These are phyloP conservation scores for Lamprologus lemairii DNA, from an alignment of 2,113 vertebrate genomes.

Conservation along the genomic window DNA sequence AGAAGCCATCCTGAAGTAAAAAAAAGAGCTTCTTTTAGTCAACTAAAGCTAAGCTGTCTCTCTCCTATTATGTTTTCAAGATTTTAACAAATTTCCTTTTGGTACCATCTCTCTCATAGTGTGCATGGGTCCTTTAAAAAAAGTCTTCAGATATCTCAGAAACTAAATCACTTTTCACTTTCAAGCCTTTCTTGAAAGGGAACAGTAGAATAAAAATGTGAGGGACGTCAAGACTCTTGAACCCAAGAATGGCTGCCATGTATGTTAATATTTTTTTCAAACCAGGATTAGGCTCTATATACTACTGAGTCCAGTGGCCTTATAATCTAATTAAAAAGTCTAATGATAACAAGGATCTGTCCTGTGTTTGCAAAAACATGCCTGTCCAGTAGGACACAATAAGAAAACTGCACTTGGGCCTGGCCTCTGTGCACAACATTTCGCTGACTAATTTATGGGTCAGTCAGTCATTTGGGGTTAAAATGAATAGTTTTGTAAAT, in stretches of 20 bases:
- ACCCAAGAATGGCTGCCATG: neutral
- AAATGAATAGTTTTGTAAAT: neutral
- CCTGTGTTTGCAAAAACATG: neutral
- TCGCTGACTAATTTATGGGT: neutral
- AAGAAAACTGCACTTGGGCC: neutral
- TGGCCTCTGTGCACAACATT: neutral
- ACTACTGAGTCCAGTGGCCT: neutral
- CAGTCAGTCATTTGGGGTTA: neutral
- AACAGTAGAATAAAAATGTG: neutral
- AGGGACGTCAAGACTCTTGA: neutral
- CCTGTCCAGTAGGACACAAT: neutral
- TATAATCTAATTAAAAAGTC: neutral
- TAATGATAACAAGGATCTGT: neutral
- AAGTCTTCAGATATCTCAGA: neutral
- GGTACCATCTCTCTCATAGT: neutral
- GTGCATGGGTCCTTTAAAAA: neutral
- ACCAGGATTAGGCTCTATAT: neutral
- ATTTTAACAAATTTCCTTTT: neutral
- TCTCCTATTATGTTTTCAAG: neutral
- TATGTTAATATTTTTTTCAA: neutral
- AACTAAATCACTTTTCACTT: neutral
- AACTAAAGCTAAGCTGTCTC: neutral
- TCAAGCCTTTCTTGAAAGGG: neutral
- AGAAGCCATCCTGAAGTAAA: neutral
- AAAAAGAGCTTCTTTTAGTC: neutral